These are phyloP conservation scores for Loris lydekkerianus DNA, from an alignment of 2,797 vertebrate species.

Conservation along the genomic window DNA sequence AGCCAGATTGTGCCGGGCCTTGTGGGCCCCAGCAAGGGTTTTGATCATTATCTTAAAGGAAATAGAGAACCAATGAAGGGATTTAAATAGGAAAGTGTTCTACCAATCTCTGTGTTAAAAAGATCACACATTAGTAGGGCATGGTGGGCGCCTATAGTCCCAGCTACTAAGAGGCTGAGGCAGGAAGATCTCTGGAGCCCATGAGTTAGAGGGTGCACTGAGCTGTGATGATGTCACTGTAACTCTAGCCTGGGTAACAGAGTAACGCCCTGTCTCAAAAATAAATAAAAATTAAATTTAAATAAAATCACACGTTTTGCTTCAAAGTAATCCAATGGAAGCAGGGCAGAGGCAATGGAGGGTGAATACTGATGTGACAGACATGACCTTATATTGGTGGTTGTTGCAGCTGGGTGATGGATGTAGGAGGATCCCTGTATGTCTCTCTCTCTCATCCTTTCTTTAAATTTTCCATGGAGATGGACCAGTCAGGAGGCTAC, in stretches of 20 bases:
- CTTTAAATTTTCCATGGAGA: neutral
- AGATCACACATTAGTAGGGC: neutral
- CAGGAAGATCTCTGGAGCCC: no score
- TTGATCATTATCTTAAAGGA: neutral
- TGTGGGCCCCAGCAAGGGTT: neutral
- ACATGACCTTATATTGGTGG: neutral
- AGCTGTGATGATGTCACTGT: no score
- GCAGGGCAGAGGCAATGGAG: neutral
- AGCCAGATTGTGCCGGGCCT: neutral
- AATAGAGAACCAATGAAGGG: neutral
- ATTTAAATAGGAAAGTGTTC: constrained; percentile 18
- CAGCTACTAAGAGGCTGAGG: neutral
- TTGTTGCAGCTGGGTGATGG: neutral
- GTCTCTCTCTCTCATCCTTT: neutral
- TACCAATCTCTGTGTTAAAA: neutral
- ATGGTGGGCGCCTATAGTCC: neutral
- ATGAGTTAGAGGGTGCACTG: no score
- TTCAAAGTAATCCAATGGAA: neutral
- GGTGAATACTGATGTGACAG: neutral
- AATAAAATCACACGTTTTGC: neutral
- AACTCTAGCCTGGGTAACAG: neutral
- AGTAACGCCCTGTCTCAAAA: neutral
- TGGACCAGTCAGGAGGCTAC: neutral
- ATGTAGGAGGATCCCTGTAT: neutral
- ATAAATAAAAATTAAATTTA: neutral